These are phyloP conservation scores for Eupsittula cactorum DNA, from an alignment of 2,113 vertebrate species.

Conservation along the genomic window DNA sequence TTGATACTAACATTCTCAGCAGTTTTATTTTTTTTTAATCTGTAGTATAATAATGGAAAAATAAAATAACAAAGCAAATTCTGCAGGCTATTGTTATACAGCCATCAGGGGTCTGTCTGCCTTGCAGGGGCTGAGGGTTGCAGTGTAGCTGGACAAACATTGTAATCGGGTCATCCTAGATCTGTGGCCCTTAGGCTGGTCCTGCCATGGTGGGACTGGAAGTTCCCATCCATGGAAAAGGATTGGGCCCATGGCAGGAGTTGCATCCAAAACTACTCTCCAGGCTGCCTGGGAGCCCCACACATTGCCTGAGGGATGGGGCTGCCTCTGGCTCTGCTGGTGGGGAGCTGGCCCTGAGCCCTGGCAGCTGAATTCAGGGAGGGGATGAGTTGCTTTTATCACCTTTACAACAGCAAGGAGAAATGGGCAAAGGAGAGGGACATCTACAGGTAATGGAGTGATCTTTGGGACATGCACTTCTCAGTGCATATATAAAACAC, in stretches of 20 bases:
- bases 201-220: background rate
- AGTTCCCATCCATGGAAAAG: background rate
- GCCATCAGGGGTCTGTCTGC: background rate
- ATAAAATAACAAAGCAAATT: background rate
- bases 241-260: fast-evolving
- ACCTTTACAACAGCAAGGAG: background rate
- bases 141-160: background rate
- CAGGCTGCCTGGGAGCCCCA: fast-evolving
- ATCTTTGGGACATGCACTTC: background rate
- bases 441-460: fast-evolving
- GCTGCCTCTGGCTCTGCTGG: background rate
- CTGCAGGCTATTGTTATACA: background rate
- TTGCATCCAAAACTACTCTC: background rate
- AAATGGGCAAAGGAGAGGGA: background rate
- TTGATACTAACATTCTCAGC: background rate
- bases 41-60: background rate
- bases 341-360: background rate
- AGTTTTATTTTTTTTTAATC: background rate
- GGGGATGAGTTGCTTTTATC: background rate
- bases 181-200: fast-evolving
- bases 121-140: background rate
- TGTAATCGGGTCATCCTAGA: background rate
- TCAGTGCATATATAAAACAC: background rate
- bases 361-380: fast-evolving
- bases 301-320: fast-evolving